Evolutionary conservation across 2,113 vertebrate species (phyloP).

Genomic region (Tetrao urogallus): DNA sequence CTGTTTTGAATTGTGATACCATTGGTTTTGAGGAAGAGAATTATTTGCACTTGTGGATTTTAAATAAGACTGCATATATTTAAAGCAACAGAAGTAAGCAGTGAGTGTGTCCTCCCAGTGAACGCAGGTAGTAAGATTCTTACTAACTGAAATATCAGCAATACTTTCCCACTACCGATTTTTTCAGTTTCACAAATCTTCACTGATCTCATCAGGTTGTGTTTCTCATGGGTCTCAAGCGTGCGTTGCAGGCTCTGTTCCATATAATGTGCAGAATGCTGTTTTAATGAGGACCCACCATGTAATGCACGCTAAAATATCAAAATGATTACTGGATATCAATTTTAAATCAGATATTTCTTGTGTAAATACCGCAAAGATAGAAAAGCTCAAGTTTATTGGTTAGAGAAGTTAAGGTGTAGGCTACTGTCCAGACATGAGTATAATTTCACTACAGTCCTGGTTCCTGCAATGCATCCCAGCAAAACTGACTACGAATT

Average conservation of each 20-base stretch:
- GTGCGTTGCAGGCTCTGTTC: background rate
- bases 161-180: background rate
- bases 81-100: constrained; percentile 42
- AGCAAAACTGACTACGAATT: background rate
- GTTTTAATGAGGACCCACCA: background rate
- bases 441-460: background rate
- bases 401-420: background rate
- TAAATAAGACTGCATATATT: constrained; percentile 28
- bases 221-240: background rate
- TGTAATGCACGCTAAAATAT: background rate
- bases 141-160: background rate
- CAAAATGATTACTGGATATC: background rate
- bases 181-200: background rate
- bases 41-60: constrained; percentile 39
- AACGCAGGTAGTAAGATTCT: constrained; percentile 21
- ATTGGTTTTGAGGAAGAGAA: constrained; percentile 2
- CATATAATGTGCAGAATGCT: background rate
- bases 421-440: background rate
- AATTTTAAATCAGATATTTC: background rate
- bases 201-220: fast-evolving
- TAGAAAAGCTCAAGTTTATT: background rate
- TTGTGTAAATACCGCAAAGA: background rate
- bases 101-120: constrained; percentile 7
- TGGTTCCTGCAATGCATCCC: background rate
- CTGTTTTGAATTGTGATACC: background rate